A percentile compares a stretch with the other conserved stretches of the same genome.
Evolutionary conservation across 2,113 vertebrate genomes (phyloP).

Genomic region (Steatornis caripensis): DNA sequence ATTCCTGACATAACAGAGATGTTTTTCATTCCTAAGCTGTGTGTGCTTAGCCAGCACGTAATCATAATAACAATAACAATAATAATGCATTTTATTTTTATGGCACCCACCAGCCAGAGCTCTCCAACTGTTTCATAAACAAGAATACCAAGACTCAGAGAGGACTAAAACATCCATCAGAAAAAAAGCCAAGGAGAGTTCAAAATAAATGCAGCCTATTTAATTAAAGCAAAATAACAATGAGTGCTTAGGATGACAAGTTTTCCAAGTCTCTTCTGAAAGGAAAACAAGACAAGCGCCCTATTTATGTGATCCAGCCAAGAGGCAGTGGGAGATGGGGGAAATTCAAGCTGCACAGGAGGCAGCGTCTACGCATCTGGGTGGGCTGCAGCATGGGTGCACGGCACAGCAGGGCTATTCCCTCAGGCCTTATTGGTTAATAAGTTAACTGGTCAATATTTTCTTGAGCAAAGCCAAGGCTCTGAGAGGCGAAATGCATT

Average conservation of each 20-base stretch:
- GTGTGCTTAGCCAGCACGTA: conserved; percentile 28
- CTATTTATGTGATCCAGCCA: not conserved
- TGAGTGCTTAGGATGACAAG: not conserved
- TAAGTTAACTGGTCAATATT: too few relatives aligned
- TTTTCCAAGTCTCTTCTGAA: not conserved
- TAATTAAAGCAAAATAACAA: conserved; percentile 19
- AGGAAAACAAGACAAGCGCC: not conserved
- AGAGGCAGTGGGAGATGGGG: not conserved
- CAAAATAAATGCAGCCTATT: not conserved
- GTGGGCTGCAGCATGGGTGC: not conserved
- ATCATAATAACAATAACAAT: conserved; percentile 21
- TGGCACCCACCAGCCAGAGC: not conserved
- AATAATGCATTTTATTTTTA: conserved; percentile 25
- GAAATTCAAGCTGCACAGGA: not conserved
- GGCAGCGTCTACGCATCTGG: not conserved
- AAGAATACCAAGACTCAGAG: not conserved
- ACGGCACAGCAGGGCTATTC: accelerated
- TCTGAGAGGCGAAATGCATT: not conserved
- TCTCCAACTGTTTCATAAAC: conserved; percentile 20
- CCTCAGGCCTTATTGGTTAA: not conserved
- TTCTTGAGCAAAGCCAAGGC: not conserved
- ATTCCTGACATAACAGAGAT: conserved; percentile 53
- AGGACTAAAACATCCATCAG: conserved; percentile 9
- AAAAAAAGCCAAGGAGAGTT: not conserved
- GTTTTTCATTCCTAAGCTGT: conserved; percentile 35